phyloP scores from a whole-genome alignment of 2,113 vertebrate species.

The Grallaria varia region DNA sequence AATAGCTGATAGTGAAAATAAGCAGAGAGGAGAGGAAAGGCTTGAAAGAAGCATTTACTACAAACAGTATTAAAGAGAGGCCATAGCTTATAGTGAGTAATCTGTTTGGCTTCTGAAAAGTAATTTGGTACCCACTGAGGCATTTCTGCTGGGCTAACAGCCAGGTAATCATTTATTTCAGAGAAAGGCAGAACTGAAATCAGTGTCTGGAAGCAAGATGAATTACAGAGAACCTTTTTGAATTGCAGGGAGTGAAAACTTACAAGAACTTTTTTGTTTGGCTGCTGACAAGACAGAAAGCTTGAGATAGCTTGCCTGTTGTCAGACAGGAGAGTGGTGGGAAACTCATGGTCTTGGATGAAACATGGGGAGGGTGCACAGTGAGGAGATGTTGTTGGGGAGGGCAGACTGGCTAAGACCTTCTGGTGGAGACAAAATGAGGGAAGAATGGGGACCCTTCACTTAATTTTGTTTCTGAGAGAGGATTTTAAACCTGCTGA shows the following conservation, averaged over 20 bases:
- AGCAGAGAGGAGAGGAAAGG: neutral
- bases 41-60: constrained; percentile 1
- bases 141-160: neutral
- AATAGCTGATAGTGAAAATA: neutral
- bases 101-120: constrained; percentile 26
- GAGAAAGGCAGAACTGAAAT: neutral
- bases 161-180: constrained; percentile 3
- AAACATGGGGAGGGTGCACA: neutral
- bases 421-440: neutral
- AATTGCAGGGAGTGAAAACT: neutral
- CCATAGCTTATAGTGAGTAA: neutral
- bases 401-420: neutral
- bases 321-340: neutral
- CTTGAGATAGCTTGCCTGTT: neutral
- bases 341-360: neutral
- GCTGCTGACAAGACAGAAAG: neutral
- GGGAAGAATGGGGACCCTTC: neutral
- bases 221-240: neutral
- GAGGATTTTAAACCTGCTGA: neutral
- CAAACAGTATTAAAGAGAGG: neutral
- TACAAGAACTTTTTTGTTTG: neutral
- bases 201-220: neutral
- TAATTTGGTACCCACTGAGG: constrained; percentile 29
- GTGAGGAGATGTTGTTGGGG: rapidly evolving
- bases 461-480: neutral